Conservation (phyloP, 1,140 invertebrate genomes). For the Propsilocerus akamusi region DNA sequence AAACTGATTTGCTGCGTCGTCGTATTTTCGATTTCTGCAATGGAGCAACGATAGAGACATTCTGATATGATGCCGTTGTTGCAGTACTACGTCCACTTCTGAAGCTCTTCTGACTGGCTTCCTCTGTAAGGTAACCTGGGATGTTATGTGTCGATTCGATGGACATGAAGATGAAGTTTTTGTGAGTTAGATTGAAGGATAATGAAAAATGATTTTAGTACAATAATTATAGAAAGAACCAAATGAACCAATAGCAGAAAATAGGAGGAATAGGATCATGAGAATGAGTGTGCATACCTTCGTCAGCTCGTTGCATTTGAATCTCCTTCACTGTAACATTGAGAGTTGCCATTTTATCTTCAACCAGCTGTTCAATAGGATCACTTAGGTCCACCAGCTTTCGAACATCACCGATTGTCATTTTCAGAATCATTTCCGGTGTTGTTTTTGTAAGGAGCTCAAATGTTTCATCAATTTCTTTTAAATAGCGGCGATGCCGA, state of each 20-base stretch:
- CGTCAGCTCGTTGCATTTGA: not conserved
- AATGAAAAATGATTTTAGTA: not conserved
- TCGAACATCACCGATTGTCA: not conserved
- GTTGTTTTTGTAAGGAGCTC: not conserved
- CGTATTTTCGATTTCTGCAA: not conserved
- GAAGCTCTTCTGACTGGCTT: not conserved
- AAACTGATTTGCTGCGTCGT: not conserved
- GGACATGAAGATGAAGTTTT: not conserved
- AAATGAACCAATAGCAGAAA: not conserved
- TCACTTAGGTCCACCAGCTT: not conserved
- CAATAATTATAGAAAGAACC: not conserved
- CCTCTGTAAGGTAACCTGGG: not conserved
- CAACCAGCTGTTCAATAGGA: not conserved
- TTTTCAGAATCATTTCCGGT: not conserved
- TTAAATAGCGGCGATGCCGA: not conserved
- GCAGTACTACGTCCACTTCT: not conserved
- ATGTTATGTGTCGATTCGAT: not conserved
- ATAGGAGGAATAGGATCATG: not conserved
- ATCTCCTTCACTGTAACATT: not conserved
- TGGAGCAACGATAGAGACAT: not conserved
- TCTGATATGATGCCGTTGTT: not conserved
- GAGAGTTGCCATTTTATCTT: too few relatives aligned
- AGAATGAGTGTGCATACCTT: not conserved
- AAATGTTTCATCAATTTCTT: not conserved
- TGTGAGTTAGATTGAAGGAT: not conserved